Evolutionary conservation across 2,888 invertebrate species (phyloP).

Genomic region (Nephrocerus scutellatus): DNA sequence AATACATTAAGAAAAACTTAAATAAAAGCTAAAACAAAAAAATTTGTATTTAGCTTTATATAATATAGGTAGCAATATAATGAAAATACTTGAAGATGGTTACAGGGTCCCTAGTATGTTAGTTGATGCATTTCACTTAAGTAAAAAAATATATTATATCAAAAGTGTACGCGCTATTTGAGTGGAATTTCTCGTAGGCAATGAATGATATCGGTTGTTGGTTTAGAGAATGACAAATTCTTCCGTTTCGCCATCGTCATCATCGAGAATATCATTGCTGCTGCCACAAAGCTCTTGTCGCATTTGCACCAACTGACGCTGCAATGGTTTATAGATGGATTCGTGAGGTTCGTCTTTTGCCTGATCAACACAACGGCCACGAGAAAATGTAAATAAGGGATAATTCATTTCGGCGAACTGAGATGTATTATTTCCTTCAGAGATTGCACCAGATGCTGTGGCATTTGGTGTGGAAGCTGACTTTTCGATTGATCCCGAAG

Average conservation of each 20-base stretch:
- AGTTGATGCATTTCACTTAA: no score
- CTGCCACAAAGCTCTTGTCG: constrained; percentile 50
- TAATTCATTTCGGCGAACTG: constrained; percentile 53
- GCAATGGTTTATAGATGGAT: constrained; percentile 52
- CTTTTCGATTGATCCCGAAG: constrained; percentile 35
- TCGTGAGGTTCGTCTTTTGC: constrained; percentile 38
- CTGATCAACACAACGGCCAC: constrained; percentile 59
- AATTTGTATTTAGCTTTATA: no score
- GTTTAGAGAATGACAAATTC: constrained; percentile 63
- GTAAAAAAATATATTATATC: no score
- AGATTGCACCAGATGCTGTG: constrained; percentile 12
- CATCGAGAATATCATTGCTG: constrained; percentile 51
- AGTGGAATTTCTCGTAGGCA: no score
- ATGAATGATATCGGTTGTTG: no score
- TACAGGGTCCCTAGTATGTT: no score
- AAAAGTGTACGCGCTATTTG: no score
- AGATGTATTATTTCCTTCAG: constrained; percentile 13
- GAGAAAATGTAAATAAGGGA: constrained; percentile 75
- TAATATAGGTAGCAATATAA: no score
- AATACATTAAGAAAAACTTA: no score
- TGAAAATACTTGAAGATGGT: no score
- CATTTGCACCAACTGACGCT: constrained; percentile 52
- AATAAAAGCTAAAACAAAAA: no score
- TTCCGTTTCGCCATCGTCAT: constrained; percentile 63
- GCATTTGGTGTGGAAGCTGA: constrained; percentile 3